Evolutionary conservation across 1,140 invertebrate genomes (phyloP).

Genomic region (Campodea augens): DNA sequence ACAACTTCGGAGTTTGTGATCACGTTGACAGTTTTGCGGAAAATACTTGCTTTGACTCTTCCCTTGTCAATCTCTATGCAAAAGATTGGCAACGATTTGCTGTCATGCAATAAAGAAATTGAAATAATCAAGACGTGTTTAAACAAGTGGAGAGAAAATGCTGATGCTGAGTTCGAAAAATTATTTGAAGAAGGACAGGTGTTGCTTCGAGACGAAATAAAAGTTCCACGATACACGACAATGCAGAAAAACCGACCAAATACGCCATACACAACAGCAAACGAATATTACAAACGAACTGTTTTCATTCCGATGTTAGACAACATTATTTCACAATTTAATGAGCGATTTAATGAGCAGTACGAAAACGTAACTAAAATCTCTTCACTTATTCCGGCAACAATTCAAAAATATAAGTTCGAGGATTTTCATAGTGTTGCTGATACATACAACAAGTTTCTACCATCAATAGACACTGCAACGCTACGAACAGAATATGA

Average conservation of each 20-base stretch:
- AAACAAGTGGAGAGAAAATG: neutral
- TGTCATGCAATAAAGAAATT: neutral
- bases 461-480: no score
- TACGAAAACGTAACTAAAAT: no score
- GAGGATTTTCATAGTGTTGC: no score
- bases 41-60: constrained; percentile 2
- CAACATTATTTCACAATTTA: neutral
- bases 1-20: constrained; percentile 2
- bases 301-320: neutral
- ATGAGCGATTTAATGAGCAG: neutral
- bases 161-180: neutral
- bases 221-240: neutral
- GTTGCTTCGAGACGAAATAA: neutral
- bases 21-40: neutral
- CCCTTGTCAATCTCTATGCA: constrained; percentile 1
- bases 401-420: no score
- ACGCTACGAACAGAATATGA: no score
- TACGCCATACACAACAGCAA: neutral
- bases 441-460: no score
- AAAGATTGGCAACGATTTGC: neutral
- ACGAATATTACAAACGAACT: neutral
- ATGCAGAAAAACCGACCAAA: neutral
- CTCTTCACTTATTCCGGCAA: no score
- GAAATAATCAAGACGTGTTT: neutral
- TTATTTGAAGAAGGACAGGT: neutral